Percentiles rank a stretch among this genome's conserved stretches.
These are phyloP conservation scores for Rhagophthalmus giganteus DNA, from an alignment of 2,888 invertebrate genomes.

Conservation along the genomic window DNA sequence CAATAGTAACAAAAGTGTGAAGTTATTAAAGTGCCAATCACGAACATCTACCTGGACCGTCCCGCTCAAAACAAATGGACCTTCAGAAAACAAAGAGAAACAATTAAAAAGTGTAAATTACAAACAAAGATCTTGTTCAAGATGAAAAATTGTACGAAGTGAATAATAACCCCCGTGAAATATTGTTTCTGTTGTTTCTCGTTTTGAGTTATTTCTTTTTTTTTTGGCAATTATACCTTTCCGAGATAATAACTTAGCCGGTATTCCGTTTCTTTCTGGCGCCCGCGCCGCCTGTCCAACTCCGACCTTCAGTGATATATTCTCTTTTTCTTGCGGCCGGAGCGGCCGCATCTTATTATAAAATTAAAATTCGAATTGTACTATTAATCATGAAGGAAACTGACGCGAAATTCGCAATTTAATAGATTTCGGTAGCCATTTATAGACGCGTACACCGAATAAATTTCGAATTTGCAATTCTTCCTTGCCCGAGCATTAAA, in stretches of 20 bases:
- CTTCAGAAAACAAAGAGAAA: constrained; percentile 48
- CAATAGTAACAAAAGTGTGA: constrained; percentile 13
- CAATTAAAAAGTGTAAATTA: constrained; percentile 56
- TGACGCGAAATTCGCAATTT: constrained; percentile 1
- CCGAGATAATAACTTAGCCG: constrained; percentile 42
- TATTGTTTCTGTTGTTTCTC: constrained; percentile 49
- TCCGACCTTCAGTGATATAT: constrained; percentile 25
- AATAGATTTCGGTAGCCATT: constrained; percentile 2
- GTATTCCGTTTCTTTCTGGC: constrained; percentile 10
- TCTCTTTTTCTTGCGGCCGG: constrained; percentile 9
- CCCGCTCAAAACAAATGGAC: constrained; percentile 36
- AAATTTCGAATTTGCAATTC: constrained; percentile 27
- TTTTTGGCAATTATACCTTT: constrained; percentile 49
- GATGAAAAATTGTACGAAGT: constrained; percentile 51
- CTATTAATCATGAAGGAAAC: constrained; percentile 8
- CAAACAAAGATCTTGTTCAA: constrained; percentile 48
- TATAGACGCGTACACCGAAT: constrained; percentile 5
- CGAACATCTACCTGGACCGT: constrained; percentile 21
- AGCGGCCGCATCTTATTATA: constrained; percentile 10
- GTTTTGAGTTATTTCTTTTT: constrained; percentile 45
- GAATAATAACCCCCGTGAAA: constrained; percentile 52
- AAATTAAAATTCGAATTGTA: constrained; percentile 15
- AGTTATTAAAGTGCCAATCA: constrained; percentile 37
- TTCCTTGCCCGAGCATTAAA: constrained; percentile 20
- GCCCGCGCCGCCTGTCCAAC: constrained; percentile 15